Conservation (phyloP, 1,140 invertebrate species). For the Bombus superbus region DNA sequence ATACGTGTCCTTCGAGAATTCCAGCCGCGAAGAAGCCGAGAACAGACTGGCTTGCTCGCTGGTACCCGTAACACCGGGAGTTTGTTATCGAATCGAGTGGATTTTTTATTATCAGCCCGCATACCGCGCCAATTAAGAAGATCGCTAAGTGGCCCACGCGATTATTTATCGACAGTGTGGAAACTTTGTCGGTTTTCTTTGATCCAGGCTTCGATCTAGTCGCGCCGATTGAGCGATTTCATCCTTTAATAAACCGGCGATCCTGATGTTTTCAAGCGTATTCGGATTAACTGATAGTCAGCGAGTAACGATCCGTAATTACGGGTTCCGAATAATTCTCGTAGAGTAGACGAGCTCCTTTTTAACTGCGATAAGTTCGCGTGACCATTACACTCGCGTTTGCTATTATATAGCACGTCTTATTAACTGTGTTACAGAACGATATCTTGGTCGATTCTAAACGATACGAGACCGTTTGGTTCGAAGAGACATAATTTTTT, state of each 20-base stretch:
- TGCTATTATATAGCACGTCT: too few relatives aligned
- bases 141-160: not conserved
- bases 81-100: not conserved
- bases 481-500: too few relatives aligned
- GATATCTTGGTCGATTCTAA: too few relatives aligned
- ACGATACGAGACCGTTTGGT: too few relatives aligned
- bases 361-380: too few relatives aligned
- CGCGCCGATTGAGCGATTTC: constrained; percentile 1
- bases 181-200: not conserved
- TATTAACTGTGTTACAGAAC: too few relatives aligned
- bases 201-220: not conserved
- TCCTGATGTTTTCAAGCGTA: too few relatives aligned
- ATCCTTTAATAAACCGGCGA: not conserved
- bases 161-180: not conserved
- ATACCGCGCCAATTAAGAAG: constrained; percentile 15
- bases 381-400: not conserved
- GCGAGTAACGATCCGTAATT: not conserved
- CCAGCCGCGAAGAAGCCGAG: not conserved
- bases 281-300: not conserved
- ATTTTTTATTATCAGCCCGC: constrained; percentile 20
- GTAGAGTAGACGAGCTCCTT: not conserved
- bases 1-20: constrained; percentile 58
- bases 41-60: not conserved
- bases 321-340: not conserved
- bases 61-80: constrained; percentile 23